Base-by-base conservation (phyloP, 2,888 invertebrate species). In the Dryobotodes eremita region DNA sequence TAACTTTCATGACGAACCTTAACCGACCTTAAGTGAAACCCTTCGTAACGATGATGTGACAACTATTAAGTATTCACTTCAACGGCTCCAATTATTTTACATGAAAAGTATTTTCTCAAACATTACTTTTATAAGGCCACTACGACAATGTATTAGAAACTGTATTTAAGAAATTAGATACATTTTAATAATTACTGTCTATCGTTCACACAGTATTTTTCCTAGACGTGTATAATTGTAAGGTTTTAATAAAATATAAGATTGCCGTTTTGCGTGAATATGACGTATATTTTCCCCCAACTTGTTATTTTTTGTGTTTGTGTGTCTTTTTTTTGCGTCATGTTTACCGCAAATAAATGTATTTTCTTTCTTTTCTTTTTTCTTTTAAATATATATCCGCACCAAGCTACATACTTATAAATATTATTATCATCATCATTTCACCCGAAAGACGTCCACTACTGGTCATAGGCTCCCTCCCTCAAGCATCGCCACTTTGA, bases 21-120 rank as follows among this genome's bases (percentile, higher is more conserved):
- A 74, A 68, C 57, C 26, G 64, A 62, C 71, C 69, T 62, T 65
- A 76, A 80, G 48, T 82, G 71, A 75, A 70, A 88, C 66, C 66
- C 74, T 75, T 71, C n/a, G 50, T 71, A 76, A 83, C 75, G 71
- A 82, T n/a, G 71, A 82, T n/a, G 76, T 80, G 78, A 76, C 68
- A 68, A 75, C 64, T 66, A 86, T 83, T 74, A 81, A 71, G 65
- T 75, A 72, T 81, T 81, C 78, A 89, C 79, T 81, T 64, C 65
- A 69, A 80, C 61, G 50, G 72, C 68, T 77, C 10, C 55, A 82
- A 82, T 77, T 77, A 31, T 70, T 71, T 66, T 59, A 59, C 59
- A 61, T 17, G 55, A 69, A 75, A 73, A 71, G 57, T 70, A 61
- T 74, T 77, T 76, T 59, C 42, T 55, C 23, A 42, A 71, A 73